Conservation (phyloP, 2,888 invertebrate species). For the Caenorhabditis sp. region DNA sequence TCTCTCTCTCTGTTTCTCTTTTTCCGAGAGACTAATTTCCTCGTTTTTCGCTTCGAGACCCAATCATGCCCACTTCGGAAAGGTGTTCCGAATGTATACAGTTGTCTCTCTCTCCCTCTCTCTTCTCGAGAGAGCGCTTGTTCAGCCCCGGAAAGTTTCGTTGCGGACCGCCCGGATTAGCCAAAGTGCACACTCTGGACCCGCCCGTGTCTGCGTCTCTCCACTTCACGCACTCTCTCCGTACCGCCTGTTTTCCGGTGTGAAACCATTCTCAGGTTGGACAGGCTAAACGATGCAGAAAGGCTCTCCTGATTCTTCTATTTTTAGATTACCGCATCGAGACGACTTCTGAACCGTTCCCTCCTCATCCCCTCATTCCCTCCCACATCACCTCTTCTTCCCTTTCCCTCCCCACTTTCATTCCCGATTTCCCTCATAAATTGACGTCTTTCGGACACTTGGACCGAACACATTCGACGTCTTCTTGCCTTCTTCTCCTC, state of each 20-base stretch:
- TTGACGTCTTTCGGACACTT: neutral
- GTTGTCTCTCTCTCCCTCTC: too few species aligned
- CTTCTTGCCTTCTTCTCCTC: neutral
- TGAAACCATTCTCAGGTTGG: conserved; percentile 29
- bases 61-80: too few species aligned
- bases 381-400: neutral
- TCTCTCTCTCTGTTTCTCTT: neutral
- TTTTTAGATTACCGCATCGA: too few species aligned
- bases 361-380: neutral
- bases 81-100: conserved; percentile 1
- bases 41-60: neutral
- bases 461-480: neutral
- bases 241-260: conserved; percentile 45
- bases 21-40: too few species aligned
- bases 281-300: neutral
- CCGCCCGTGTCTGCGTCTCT: conserved; percentile 37
- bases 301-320: conserved; percentile 5
- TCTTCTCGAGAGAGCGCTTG: neutral
- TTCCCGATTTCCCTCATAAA: conserved; percentile 4
- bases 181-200: conserved; percentile 63
- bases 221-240: conserved; percentile 10
- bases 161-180: conserved; percentile 40
- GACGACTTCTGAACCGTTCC: too few species aligned
- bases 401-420: too few species aligned
- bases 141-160: conserved; percentile 25